Base-by-base conservation (phyloP, 2,797 vertebrate species). In the Rhabdomys pumilio region DNA sequence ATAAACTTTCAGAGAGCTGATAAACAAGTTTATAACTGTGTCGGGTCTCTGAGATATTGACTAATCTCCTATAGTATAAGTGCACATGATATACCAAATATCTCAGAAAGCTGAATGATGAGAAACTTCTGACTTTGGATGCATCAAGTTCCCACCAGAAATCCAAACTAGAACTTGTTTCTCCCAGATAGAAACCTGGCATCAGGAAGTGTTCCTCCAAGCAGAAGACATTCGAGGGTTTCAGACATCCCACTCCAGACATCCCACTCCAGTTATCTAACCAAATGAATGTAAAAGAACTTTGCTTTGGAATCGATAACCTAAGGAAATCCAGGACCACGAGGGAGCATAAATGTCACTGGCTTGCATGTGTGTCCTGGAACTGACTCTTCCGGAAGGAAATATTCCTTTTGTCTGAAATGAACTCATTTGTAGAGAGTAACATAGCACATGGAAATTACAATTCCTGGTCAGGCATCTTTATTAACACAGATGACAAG, bases 61-160 rank as follows among this genome's bases (percentile, higher is more conserved):
- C 91, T 59, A 79, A 44, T 44, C 1, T 79, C n/a, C 15, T 72
- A 29, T 44, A 55, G 15, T 91, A 38, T 61, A 84, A 97, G 84
- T 79, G n/a, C 53, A 67, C 4, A 29, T 26, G 55, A 83, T 85
- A 44, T 38, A 81, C 57, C 17, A 87, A 77, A 44, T 41, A 15
- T 59, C 59, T 90, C 47, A 77, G 55, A 17, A 76, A 89, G 9
- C 88, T 31, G 8, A 75, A 53, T 59, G 41, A 53, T 24, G 31
- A 80, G 38, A 20, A 31, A 38, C 61, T 82, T 96, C 82, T 53
- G 79, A 63, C 88, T 95, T 59, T 95, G 77, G 10, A 86, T 22
- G 10, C 17, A n/a, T 4, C 57, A 50, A 63, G 31, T 93, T 90
- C 8, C 17, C 65, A 81, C 19, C 73, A 59, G 83, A 96, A 90